phyloP scores from a whole-genome alignment of 2,113 vertebrate genomes.

The Stegostoma tigrinum region DNA sequence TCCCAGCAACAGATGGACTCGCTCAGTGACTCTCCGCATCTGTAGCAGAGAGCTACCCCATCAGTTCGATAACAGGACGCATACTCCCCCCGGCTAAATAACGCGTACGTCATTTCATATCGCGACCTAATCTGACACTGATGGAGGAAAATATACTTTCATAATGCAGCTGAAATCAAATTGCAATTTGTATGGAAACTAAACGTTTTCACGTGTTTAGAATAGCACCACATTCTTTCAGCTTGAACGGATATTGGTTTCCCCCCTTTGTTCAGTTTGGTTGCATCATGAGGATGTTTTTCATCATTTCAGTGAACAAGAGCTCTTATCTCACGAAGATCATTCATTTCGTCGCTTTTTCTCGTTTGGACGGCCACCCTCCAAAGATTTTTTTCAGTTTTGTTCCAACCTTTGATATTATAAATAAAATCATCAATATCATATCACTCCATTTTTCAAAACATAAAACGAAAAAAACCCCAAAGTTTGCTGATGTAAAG shows the following conservation, averaged over 20 bases:
- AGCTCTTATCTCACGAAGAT: background rate
- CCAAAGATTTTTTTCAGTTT: background rate
- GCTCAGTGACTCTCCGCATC: background rate
- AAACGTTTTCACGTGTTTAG: background rate
- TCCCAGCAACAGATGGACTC: slow-evolving; percentile 11
- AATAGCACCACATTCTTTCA: background rate
- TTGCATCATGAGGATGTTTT: background rate
- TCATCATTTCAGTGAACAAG: background rate
- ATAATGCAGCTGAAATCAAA: background rate
- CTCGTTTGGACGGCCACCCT: background rate
- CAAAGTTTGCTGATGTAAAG: background rate
- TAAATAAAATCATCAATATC: background rate
- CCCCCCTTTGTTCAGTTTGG: background rate
- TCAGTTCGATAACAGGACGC: background rate
- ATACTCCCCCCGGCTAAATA: background rate
- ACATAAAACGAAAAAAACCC: background rate
- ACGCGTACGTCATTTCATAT: background rate
- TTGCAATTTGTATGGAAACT: background rate
- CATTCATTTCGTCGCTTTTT: background rate
- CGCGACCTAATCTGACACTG: background rate
- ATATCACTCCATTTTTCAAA: background rate
- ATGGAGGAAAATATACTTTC: background rate
- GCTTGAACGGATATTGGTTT: background rate
- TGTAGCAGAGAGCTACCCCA: background rate
- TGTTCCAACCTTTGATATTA: background rate